These are phyloP conservation scores for Acrobasis consociella DNA, from an alignment of 2,888 invertebrate genomes.

Conservation along the genomic window DNA sequence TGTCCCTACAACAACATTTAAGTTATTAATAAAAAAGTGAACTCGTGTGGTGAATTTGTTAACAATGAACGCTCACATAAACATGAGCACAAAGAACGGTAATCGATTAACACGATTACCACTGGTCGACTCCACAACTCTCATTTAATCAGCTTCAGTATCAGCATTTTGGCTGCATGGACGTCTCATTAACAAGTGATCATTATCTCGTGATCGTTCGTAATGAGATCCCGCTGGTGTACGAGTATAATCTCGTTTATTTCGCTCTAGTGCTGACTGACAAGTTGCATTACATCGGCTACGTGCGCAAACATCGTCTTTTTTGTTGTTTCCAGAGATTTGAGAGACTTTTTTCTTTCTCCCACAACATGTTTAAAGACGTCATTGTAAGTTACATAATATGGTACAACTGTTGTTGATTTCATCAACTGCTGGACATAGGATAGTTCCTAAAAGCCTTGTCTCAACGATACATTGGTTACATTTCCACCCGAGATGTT, in stretches of 20 bases:
- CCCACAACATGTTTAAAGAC: too few species aligned
- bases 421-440: too few species aligned
- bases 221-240: constrained; percentile 9
- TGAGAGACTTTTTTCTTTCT: too few species aligned
- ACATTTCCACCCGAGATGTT: too few species aligned
- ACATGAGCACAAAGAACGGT: neutral
- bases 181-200: constrained; percentile 16
- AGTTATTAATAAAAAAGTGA: too few species aligned
- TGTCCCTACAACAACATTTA: too few species aligned
- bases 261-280: neutral
- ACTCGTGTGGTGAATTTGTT: neutral
- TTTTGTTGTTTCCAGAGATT: too few species aligned
- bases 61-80: neutral
- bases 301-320: too few species aligned
- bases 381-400: too few species aligned
- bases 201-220: constrained; percentile 13
- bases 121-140: neutral
- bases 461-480: too few species aligned
- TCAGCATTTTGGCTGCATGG: constrained; percentile 5
- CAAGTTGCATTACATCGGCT: neutral
- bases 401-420: too few species aligned
- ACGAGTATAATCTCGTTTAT: neutral
- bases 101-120: constrained; percentile 6
- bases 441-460: too few species aligned
- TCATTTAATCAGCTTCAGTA: constrained; percentile 6